phyloP scores from a whole-genome alignment of 2,113 vertebrate species.

The Gallinago undulata region DNA sequence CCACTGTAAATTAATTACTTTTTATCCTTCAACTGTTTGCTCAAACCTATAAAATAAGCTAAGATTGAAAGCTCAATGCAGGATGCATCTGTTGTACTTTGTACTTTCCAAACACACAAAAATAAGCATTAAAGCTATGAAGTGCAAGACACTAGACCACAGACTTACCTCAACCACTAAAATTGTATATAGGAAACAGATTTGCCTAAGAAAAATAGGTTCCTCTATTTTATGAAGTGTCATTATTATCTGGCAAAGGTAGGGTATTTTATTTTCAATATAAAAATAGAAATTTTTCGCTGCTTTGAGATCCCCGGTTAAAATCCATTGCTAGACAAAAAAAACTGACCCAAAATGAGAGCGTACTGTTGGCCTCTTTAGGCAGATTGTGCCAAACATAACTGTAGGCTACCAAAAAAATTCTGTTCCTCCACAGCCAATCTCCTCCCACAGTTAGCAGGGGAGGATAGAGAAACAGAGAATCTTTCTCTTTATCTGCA shows the following conservation, averaged over 20 bases:
- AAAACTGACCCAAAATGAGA: background rate
- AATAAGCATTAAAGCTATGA: background rate
- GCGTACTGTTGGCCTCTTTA: background rate
- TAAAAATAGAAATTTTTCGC: background rate
- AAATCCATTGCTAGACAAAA: background rate
- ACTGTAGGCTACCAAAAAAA: conserved; percentile 16
- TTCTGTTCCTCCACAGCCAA: conserved; percentile 31
- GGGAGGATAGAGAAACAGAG: conserved; percentile 36
- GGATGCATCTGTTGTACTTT: background rate
- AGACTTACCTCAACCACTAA: background rate
- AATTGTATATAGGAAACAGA: conserved; percentile 13
- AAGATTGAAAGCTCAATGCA: background rate
- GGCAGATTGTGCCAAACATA: conserved; percentile 37
- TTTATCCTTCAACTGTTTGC: background rate
- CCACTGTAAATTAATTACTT: background rate
- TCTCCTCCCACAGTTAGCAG: conserved; percentile 51
- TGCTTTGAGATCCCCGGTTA: background rate
- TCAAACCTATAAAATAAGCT: background rate
- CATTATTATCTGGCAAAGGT: conserved; percentile 18
- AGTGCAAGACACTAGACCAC: background rate
- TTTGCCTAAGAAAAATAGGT: background rate
- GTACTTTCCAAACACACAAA: background rate
- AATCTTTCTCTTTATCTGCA: conserved; percentile 57
- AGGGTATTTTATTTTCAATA: background rate
- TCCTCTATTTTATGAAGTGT: background rate